phyloP scores from a whole-genome alignment of 2,888 invertebrate species.

The Minunthozetes semirufus region DNA sequence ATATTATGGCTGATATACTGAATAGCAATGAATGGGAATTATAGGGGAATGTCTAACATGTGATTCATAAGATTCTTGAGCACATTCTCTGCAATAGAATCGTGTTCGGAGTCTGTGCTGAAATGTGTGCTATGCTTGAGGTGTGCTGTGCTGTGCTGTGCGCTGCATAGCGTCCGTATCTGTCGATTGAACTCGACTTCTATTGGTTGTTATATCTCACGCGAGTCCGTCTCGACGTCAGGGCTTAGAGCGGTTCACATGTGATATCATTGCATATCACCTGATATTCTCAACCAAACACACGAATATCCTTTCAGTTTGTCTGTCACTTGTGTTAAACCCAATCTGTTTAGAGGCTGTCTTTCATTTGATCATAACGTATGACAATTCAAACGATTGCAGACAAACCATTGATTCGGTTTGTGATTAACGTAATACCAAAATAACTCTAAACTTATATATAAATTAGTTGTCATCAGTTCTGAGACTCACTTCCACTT shows the following conservation, averaged over 20 bases:
- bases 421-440: too few species aligned
- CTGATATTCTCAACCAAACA: not conserved
- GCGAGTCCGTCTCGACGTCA: slow-evolving; percentile 23
- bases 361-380: slow-evolving; percentile 20
- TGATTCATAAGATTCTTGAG: too few species aligned
- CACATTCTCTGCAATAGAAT: too few species aligned
- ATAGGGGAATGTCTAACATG: too few species aligned
- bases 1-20: too few species aligned
- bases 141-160: not conserved
- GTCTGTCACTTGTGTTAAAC: not conserved
- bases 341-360: not conserved
- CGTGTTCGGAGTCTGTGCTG: too few species aligned
- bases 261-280: slow-evolving; percentile 25
- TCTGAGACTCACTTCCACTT: too few species aligned
- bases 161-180: not conserved
- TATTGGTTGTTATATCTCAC: slow-evolving; percentile 26
- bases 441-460: too few species aligned
- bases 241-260: slow-evolving; percentile 1
- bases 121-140: not conserved
- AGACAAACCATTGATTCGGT: too few species aligned
- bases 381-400: not conserved
- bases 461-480: too few species aligned
- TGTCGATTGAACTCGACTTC: not conserved
- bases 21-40: too few species aligned
- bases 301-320: not conserved